Evolutionary conservation across 2,113 vertebrate species (phyloP).

Genomic region (Chlorocebus sabaeus): DNA sequence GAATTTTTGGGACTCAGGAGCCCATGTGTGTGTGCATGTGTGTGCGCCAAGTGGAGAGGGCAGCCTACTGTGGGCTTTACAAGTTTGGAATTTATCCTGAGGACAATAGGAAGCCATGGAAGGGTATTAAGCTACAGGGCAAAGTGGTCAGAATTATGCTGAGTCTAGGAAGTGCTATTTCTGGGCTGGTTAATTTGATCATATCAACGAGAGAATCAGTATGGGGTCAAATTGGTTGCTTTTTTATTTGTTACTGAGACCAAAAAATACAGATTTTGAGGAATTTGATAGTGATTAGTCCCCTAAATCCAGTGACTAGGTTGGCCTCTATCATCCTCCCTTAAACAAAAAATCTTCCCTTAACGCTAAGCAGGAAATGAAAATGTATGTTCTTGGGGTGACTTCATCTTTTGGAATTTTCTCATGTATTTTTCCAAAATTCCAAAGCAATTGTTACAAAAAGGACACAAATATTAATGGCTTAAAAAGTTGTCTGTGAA

Average conservation of each 20-base stretch:
- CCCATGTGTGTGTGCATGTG: neutral
- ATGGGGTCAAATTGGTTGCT: neutral
- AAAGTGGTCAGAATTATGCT: neutral
- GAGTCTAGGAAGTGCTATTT: neutral
- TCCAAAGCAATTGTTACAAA: neutral
- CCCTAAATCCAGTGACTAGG: neutral
- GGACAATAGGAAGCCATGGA: neutral
- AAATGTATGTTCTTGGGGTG: neutral
- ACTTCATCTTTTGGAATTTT: conserved; percentile 41
- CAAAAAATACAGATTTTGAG: neutral
- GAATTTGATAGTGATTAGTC: neutral
- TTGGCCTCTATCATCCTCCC: neutral
- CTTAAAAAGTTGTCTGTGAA: neutral
- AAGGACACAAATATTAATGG: neutral
- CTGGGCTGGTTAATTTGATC: neutral
- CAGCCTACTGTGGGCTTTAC: neutral
- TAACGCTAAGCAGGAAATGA: neutral
- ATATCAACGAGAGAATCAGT: neutral
- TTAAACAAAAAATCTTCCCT: neutral
- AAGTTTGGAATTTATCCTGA: neutral
- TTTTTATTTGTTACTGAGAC: neutral
- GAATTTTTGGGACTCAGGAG: neutral
- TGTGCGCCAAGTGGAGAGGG: neutral
- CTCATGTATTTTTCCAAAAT: neutral
- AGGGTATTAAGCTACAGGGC: neutral